A percentile compares a stretch with the other conserved stretches of the same genome.
Evolutionary conservation across 2,797 vertebrate species (phyloP).

Genomic region (Pangasius sanitwongsei): DNA sequence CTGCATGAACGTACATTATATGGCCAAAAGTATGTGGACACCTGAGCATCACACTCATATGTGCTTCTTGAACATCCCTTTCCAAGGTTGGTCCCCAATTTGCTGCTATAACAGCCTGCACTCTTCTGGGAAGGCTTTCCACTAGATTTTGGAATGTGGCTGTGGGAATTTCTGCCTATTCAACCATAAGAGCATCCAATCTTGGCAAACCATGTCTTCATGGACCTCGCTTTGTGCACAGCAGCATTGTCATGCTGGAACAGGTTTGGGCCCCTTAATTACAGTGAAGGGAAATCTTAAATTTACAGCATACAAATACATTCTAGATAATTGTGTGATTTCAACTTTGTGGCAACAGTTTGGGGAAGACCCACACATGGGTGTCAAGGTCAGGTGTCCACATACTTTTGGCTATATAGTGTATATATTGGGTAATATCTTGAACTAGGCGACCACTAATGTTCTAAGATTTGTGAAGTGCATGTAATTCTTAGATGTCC

Average conservation of each 20-base stretch:
- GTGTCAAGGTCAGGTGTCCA: not conserved
- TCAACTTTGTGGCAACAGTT: not conserved
- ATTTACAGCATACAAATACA: not conserved
- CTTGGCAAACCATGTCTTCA: not conserved
- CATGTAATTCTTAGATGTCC: not conserved
- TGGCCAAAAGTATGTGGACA: too few species aligned
- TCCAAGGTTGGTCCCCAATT: not conserved
- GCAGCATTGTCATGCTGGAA: too few species aligned
- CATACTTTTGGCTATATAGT: not conserved
- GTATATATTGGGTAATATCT: not conserved
- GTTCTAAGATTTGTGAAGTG: not conserved
- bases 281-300: not conserved
- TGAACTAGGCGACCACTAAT: not conserved
- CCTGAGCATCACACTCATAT: not conserved
- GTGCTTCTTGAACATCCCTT: not conserved
- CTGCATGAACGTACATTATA: too few species aligned
- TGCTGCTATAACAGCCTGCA: not conserved
- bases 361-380: not conserved
- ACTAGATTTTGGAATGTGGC: not conserved
- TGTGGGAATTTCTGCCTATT: not conserved
- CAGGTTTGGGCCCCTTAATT: not conserved
- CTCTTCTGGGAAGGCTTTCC: not conserved
- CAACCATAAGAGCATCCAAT: not conserved
- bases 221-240: too few species aligned
- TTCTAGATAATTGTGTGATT: not conserved